These are phyloP conservation scores for Dryococelus australis DNA, from an alignment of 2,888 invertebrate species.

Conservation along the genomic window DNA sequence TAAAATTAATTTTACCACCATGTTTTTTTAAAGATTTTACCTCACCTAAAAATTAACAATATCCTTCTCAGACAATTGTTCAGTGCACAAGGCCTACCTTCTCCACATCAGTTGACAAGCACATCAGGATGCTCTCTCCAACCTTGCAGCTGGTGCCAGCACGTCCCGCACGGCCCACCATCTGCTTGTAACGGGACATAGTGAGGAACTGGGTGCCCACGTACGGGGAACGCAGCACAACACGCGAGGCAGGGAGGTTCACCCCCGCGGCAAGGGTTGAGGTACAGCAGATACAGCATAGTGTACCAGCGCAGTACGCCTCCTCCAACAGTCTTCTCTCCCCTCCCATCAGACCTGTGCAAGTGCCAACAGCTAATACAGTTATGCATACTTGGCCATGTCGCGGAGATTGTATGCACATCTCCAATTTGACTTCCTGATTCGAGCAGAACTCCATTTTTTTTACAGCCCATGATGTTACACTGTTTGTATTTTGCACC, in stretches of 20 bases:
- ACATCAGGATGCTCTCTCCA: conserved; percentile 88
- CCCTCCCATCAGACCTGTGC: conserved; percentile 76
- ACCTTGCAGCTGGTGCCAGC: conserved; percentile 83
- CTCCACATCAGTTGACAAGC: conserved; percentile 66
- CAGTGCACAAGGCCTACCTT: conserved; percentile 55
- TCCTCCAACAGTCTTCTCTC: conserved; percentile 87
- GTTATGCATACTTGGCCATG: too few relatives aligned
- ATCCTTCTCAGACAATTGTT: too few relatives aligned
- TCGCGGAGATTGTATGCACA: too few relatives aligned
- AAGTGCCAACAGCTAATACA: too few relatives aligned
- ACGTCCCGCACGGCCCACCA: conserved; percentile 93
- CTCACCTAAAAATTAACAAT: too few relatives aligned
- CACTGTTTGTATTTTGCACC: too few relatives aligned
- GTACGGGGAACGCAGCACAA: conserved; percentile 85
- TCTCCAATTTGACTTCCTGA: too few relatives aligned
- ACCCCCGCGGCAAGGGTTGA: conserved; percentile 98
- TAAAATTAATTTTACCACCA: too few relatives aligned
- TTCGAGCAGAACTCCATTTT: too few relatives aligned
- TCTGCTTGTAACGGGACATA: conserved; percentile 89
- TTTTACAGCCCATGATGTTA: too few relatives aligned
- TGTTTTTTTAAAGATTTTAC: too few relatives aligned
- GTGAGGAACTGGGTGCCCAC: conserved; percentile 78
- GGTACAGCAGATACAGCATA: conserved; percentile 92
- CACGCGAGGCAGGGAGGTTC: conserved; percentile 91
- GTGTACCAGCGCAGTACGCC: conserved; percentile 79